Evolutionary conservation across 2,797 vertebrate species (phyloP), one percentile per base, ranked within the genome.

Genomic region (Fistularia tabacaria): DNA sequence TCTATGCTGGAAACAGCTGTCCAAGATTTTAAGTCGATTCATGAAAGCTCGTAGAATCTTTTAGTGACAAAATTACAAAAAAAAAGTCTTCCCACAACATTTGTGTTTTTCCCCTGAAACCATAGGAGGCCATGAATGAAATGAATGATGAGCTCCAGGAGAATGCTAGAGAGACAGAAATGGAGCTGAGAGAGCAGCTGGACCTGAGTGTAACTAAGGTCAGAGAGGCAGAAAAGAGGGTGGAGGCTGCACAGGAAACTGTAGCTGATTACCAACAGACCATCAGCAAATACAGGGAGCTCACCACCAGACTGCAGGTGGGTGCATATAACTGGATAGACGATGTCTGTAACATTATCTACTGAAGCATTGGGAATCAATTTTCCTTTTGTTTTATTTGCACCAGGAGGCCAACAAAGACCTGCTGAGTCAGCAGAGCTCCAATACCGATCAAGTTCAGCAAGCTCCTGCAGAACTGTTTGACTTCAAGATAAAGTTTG

Each of bases 141-240:
- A 99, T 99, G 97, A 99, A 99, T 0, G 96, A 99, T 0, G 97
- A 99, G 89, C 95, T 99, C 36, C 96, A 98, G 85, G 97, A 99
- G 74, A 99, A 99, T 0, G 91, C 90, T 1, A 88, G 97, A 0
- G 97, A 99, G 88, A 99, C 96, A 0, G 97, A 99, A 80, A 92
- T 99, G 91, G 97, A 99, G 86, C 83, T 99, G 49, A 88, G 96
- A 49, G 97, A 98, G 82, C 95, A 98, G 91, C 62, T 98, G 76
- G 97, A 98, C 74, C 83, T 99, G 89, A 89, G 93, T 0, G 80
- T 57, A 0, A 91, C 91, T 0, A 93, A 92, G 1, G 92, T 97
- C 1, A 90, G 96, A 3, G 90, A 97, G 79, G 95, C 95, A 0
- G 94, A 97, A 53, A 95, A 94, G 67, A 91, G 90, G 1, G 94